Conservation (phyloP, 2,113 vertebrate species). For the Suncus etruscus region DNA sequence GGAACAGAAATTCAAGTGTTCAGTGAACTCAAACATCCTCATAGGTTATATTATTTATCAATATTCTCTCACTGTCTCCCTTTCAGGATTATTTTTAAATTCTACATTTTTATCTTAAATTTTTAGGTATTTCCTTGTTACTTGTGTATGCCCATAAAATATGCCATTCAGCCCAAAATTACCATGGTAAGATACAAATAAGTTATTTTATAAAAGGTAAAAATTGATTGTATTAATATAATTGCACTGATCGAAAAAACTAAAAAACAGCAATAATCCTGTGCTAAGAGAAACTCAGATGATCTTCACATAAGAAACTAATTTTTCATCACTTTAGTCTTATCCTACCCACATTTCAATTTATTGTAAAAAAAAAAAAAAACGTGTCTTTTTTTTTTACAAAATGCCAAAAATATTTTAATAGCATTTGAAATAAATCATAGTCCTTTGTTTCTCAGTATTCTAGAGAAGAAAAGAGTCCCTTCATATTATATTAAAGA, state of each 20-base stretch:
- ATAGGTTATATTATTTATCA: not conserved
- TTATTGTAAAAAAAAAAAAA: not conserved
- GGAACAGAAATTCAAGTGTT: not conserved
- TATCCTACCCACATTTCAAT: not conserved
- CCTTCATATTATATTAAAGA: slow-evolving; percentile 18
- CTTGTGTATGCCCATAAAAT: slow-evolving; percentile 42
- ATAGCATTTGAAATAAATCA: slow-evolving; percentile 42
- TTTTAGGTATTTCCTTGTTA: slow-evolving; percentile 21
- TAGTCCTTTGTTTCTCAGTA: slow-evolving; percentile 13
- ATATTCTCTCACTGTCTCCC: not conserved
- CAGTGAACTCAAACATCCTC: not conserved
- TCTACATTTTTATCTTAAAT: slow-evolving; percentile 40
- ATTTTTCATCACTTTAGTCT: not conserved
- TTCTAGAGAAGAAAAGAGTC: slow-evolving; percentile 51
- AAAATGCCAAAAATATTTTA: slow-evolving; percentile 35
- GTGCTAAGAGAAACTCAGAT: not conserved
- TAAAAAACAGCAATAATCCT: slow-evolving; percentile 12
- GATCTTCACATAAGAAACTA: slow-evolving; percentile 1
- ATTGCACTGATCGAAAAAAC: slow-evolving; percentile 14
- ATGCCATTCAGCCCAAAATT: slow-evolving; percentile 1
- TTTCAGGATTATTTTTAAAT: slow-evolving; percentile 11
- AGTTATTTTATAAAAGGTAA: slow-evolving; percentile 36
- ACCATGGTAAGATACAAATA: slow-evolving; percentile 20
- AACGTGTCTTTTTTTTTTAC: slow-evolving; percentile 40
- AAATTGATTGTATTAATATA: slow-evolving; percentile 26